phyloP scores from a whole-genome alignment of 2,888 invertebrate genomes.

The Tetragonisca angustula region DNA sequence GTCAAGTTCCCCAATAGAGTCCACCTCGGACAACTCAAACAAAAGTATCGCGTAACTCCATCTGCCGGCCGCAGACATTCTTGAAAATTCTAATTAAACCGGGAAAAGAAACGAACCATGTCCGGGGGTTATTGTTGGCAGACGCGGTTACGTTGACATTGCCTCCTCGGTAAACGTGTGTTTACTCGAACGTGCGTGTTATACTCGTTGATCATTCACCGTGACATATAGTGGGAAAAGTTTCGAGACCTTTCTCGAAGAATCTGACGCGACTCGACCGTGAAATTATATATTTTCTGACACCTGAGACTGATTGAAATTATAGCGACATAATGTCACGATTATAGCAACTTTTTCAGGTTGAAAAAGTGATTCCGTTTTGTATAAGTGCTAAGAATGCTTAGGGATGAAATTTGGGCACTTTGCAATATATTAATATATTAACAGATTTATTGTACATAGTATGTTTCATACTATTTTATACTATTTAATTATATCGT shows the following conservation, averaged over 20 bases:
- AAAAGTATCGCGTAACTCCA: slow-evolving; percentile 33
- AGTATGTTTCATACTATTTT: too few relatives aligned
- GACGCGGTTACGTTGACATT: slow-evolving; percentile 1
- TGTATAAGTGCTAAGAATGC: too few relatives aligned
- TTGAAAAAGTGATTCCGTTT: too few relatives aligned
- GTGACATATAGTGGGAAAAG: background rate
- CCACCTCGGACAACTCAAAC: slow-evolving; percentile 39
- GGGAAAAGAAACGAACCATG: slow-evolving; percentile 16
- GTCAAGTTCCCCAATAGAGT: slow-evolving; percentile 34
- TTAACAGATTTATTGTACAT: too few relatives aligned
- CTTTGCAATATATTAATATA: too few relatives aligned
- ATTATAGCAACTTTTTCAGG: too few relatives aligned
- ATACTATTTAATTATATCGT: too few relatives aligned
- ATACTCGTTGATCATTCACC: slow-evolving; percentile 1
- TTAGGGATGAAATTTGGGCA: too few relatives aligned
- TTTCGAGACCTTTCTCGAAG: background rate
- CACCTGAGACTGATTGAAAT: background rate
- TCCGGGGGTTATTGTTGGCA: slow-evolving; percentile 8
- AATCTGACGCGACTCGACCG: too few relatives aligned
- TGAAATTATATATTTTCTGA: background rate
- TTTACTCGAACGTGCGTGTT: background rate
- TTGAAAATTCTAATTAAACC: slow-evolving; percentile 50
- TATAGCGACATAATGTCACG: too few relatives aligned
- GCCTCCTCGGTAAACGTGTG: too few relatives aligned
- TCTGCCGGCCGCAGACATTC: slow-evolving; percentile 5